phyloP scores from a whole-genome alignment of 2,113 vertebrate species.

The Percopsis transmontana region DNA sequence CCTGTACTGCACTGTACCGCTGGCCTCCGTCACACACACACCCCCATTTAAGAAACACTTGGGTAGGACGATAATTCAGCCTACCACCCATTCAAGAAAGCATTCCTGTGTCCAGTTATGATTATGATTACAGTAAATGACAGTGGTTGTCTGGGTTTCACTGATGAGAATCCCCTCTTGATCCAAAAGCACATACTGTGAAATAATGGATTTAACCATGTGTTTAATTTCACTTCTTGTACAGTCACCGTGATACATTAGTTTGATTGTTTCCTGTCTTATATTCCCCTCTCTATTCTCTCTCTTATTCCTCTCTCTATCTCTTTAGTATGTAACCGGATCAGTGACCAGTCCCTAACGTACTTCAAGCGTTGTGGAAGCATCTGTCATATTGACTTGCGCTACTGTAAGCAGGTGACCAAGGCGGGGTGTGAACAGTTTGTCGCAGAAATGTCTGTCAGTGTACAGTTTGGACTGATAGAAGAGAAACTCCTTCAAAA shows the following conservation, averaged over 20 bases:
- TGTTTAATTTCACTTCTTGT: conserved; percentile 18
- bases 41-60: no score
- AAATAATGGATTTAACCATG: conserved; percentile 21
- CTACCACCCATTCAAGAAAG: no score
- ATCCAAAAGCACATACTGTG: background rate
- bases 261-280: conserved; percentile 5
- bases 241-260: background rate
- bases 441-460: conserved; percentile 94
- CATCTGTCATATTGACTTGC: conserved; percentile 94
- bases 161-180: background rate
- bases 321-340: conserved; percentile 90
- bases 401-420: conserved; percentile 96
- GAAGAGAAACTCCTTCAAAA: conserved; percentile 96
- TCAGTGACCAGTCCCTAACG: conserved; percentile 94
- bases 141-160: background rate
- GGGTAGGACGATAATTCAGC: no score
- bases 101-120: background rate
- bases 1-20: no score
- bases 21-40: no score
- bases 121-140: background rate
- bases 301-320: conserved; percentile 29
- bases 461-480: conserved; percentile 91
- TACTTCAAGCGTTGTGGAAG: conserved; percentile 98
- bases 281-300: conserved; percentile 17
- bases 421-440: conserved; percentile 94